Evolutionary conservation across 1,140 invertebrate genomes (phyloP).

Genomic region (Lysiphlebus fabarum): DNA sequence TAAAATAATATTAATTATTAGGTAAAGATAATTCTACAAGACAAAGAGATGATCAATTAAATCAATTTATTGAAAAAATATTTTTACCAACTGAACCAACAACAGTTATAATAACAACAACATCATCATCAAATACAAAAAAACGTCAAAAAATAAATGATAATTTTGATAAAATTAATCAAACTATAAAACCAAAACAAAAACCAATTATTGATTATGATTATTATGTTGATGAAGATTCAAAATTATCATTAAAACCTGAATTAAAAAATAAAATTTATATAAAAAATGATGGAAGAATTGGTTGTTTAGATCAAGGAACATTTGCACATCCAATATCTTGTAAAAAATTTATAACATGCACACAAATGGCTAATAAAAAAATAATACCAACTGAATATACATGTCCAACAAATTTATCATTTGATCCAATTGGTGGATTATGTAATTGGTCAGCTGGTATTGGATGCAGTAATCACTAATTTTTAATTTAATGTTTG

Average conservation of each 20-base stretch:
- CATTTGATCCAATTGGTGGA: slow-evolving; percentile 82
- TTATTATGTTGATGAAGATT: slow-evolving; percentile 65
- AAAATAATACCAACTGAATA: slow-evolving; percentile 79
- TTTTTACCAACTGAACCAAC: slow-evolving; percentile 44
- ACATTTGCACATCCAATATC: slow-evolving; percentile 85
- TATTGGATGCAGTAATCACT: slow-evolving; percentile 64
- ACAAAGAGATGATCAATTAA: slow-evolving; percentile 9
- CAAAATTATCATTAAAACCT: slow-evolving; percentile 57
- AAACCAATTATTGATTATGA: slow-evolving; percentile 59
- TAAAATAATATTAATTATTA: background rate
- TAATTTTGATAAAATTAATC: slow-evolving; percentile 31
- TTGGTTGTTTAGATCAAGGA: slow-evolving; percentile 80
- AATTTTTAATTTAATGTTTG: slow-evolving; percentile 4
- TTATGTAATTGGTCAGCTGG: slow-evolving; percentile 86
- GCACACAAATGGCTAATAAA: slow-evolving; percentile 75
- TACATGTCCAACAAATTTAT: slow-evolving; percentile 77
- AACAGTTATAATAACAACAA: slow-evolving; percentile 33
- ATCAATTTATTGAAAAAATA: slow-evolving; percentile 30
- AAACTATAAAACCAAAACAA: slow-evolving; percentile 41
- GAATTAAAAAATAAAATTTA: slow-evolving; percentile 60
- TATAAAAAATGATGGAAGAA: slow-evolving; percentile 56
- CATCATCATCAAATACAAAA: slow-evolving; percentile 37
- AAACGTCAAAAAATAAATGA: slow-evolving; percentile 35
- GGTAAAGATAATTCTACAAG: slow-evolving; percentile 10
- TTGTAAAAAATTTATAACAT: slow-evolving; percentile 85